Evolutionary conservation across 2,888 invertebrate genomes (phyloP).

Genomic region (Charanyca ferruginea): DNA sequence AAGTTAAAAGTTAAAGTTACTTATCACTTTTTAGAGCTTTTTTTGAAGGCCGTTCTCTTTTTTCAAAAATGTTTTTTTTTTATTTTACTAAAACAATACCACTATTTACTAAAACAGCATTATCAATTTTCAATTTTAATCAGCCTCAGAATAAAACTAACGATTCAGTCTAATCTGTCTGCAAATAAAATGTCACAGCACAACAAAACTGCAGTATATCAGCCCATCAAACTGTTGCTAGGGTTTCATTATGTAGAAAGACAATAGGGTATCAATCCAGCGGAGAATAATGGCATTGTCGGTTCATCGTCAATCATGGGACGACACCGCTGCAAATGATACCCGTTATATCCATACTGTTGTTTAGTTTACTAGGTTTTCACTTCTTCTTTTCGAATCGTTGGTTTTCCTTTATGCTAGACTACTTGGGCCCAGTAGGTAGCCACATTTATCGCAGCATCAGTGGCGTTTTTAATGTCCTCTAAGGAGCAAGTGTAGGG

Average conservation of each 20-base stretch:
- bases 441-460: no score
- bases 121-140: not conserved
- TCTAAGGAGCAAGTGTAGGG: no score
- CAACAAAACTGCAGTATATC: constrained; percentile 22
- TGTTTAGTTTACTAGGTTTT: constrained; percentile 14
- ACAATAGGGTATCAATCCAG: constrained; percentile 54
- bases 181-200: constrained; percentile 17
- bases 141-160: no score
- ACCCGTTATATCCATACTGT: constrained; percentile 10
- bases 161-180: not conserved
- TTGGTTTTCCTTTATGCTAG: no score
- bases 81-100: no score
- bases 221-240: constrained; percentile 48
- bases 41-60: no score
- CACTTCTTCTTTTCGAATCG: no score
- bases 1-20: no score
- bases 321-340: constrained; percentile 43
- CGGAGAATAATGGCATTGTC: constrained; percentile 36
- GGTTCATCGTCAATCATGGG: constrained; percentile 38
- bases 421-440: no score
- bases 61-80: no score
- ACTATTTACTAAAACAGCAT: not conserved
- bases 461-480: no score
- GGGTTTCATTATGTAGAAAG: constrained; percentile 37
- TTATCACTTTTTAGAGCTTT: no score